Percentiles rank a stretch among this genome's conserved stretches.
These are phyloP conservation scores for Limnodromus scolopaceus DNA, from an alignment of 2,797 vertebrate genomes.

Conservation along the genomic window DNA sequence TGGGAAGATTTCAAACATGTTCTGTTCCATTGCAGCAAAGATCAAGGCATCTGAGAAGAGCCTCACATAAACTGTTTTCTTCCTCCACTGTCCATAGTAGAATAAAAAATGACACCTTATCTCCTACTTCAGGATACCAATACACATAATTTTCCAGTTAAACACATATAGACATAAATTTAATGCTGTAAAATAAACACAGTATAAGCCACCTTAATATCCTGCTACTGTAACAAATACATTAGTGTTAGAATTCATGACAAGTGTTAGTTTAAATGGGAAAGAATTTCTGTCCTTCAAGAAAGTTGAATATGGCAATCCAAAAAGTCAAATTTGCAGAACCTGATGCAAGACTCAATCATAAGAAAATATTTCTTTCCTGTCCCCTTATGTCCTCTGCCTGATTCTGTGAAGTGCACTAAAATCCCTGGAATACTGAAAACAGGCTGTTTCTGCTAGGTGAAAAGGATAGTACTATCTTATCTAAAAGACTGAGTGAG, in stretches of 20 bases:
- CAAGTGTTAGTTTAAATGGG: neutral
- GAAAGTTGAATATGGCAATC: neutral
- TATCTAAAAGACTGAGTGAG: neutral
- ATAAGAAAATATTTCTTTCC: neutral
- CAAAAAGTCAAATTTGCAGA: neutral
- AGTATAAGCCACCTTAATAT: neutral
- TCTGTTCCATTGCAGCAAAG: neutral
- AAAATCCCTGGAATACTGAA: neutral
- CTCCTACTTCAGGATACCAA: neutral
- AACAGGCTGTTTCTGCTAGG: neutral
- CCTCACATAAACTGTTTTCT: neutral
- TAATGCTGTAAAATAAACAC: slow-evolving; percentile 11
- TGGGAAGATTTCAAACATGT: neutral
- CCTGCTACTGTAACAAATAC: neutral
- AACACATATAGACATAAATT: neutral
- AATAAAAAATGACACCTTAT: slow-evolving; percentile 22
- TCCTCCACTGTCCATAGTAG: neutral
- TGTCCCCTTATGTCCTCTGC: neutral
- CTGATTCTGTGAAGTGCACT: neutral
- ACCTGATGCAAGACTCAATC: neutral
- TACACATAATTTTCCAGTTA: slow-evolving; percentile 14
- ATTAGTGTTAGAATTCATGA: neutral
- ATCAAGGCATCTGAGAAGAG: neutral
- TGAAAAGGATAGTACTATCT: neutral
- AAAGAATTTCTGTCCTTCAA: neutral